phyloP scores from a whole-genome alignment of 2,888 invertebrate genomes.

The Acanthosoma haemorrhoidale region DNA sequence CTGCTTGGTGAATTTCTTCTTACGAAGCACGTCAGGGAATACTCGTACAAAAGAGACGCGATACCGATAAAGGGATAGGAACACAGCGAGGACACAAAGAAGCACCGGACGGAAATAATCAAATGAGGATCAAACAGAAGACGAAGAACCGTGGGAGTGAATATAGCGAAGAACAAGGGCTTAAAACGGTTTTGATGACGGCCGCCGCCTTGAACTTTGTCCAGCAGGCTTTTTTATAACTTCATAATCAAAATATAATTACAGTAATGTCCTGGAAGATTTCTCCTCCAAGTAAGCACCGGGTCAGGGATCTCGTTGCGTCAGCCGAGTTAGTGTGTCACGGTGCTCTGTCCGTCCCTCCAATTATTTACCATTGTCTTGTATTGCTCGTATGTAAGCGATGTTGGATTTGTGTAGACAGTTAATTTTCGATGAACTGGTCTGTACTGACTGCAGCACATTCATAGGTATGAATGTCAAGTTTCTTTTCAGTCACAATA shows the following conservation, averaged over 20 bases:
- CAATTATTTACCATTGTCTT: too few species aligned
- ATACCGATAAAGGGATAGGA: too few species aligned
- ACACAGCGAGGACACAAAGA: not conserved
- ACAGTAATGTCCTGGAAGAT: not conserved
- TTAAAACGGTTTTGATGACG: not conserved
- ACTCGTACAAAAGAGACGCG: too few species aligned
- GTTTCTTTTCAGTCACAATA: too few species aligned
- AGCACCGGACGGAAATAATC: not conserved
- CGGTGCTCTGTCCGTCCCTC: not conserved
- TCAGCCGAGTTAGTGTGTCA: not conserved
- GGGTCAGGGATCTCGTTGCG: not conserved
- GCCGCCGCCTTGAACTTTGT: not conserved
- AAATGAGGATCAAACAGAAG: not conserved
- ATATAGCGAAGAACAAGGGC: not conserved
- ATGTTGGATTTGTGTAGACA: too few species aligned
- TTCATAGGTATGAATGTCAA: too few species aligned
- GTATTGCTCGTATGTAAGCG: too few species aligned
- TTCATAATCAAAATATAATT: constrained; percentile 10
- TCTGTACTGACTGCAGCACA: too few species aligned
- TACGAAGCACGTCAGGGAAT: too few species aligned
- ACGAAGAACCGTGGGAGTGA: constrained; percentile 9
- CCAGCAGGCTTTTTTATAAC: not conserved
- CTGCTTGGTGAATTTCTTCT: too few species aligned
- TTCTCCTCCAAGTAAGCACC: too few species aligned
- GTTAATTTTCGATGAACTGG: too few species aligned